Conservation (phyloP, 2,888 invertebrate species). For the Agonopterix arenella region DNA sequence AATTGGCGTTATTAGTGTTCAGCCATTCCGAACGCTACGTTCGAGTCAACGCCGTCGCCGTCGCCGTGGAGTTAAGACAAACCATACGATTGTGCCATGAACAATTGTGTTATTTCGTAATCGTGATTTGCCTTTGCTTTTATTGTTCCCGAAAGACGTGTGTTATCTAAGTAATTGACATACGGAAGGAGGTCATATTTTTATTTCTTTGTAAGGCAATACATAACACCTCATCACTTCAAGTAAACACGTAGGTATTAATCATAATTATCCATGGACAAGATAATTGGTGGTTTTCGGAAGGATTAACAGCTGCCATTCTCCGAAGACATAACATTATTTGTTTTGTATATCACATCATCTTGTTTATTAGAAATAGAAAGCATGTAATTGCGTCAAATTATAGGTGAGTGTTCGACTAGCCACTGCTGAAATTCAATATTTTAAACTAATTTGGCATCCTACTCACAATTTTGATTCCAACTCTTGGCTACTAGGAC, state of each 20-base stretch:
- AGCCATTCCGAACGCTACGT: slow-evolving; percentile 13
- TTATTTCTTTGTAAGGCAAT: slow-evolving; percentile 2
- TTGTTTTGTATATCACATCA: not conserved
- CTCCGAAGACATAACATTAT: slow-evolving; percentile 10
- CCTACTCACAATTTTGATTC: no score
- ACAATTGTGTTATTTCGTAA: slow-evolving; percentile 43
- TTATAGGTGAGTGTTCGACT: no score
- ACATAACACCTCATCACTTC: not conserved
- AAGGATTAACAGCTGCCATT: no score
- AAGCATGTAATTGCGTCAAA: not conserved
- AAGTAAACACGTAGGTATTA: slow-evolving; percentile 23
- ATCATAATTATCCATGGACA: slow-evolving; percentile 24
- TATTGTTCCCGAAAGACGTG: slow-evolving; percentile 33
- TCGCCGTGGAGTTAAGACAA: slow-evolving; percentile 2
- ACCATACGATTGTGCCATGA: slow-evolving; percentile 16
- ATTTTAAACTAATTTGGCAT: no score
- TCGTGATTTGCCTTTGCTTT: slow-evolving; percentile 28
- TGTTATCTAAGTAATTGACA: slow-evolving; percentile 40
- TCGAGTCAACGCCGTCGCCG: slow-evolving; percentile 5
- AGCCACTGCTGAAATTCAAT: no score
- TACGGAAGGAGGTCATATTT: slow-evolving; percentile 18
- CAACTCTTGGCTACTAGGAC: no score
- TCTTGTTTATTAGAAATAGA: not conserved
- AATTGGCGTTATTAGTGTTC: slow-evolving; percentile 20
- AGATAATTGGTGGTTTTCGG: slow-evolving; percentile 25